Base-by-base conservation (phyloP, 2,888 invertebrate species). In the Lasioglossum calceatum region DNA sequence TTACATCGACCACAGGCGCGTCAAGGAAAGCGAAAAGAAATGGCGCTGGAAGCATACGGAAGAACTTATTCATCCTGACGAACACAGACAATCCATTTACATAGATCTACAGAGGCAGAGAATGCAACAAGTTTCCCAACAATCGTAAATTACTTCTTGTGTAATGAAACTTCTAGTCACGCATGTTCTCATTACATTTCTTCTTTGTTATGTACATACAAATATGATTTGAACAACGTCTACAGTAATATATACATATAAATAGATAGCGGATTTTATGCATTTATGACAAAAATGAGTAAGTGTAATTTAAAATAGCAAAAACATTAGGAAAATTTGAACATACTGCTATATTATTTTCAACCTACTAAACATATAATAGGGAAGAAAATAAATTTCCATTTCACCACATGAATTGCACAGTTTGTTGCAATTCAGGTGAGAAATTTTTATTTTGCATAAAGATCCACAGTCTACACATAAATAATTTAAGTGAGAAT, bases 1-100 rank as follows among this genome's bases (percentile, higher is more conserved):
- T 92, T 98, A 98, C 95, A 97, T 98, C 81, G 99, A 98, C 94
- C 96, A 97, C 50, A 97, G 97, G 85, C 96, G 97, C 42, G 96
- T 97, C 89, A 96, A 97, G 19, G 97, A 97, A 89, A 97, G 97
- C 91, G 96, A 97, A 91, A 97, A 97, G 92, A 96, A 97, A 88
- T 96, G 96, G 93, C 97, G 97, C 85, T 98, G 98, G 98, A 96
- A 96, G 92, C 97, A 96, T 91, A 95, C 96, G 72, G 97, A 97
- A 93, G 94, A 95, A 73, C 96, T 98, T 61, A 97, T 98, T 90
- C 98, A 98, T 94, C 97, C 97, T 0, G 97, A 97, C 32, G 97
- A 97, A 88, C 96, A 97, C 42, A 96, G 97, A 88, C 97, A 97
- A 92, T 96, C 97, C 12, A 97, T 98, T 93, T 89, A 87, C 67